These are phyloP conservation scores for Torymus auratus DNA, from an alignment of 2,888 invertebrate genomes.

Conservation along the genomic window DNA sequence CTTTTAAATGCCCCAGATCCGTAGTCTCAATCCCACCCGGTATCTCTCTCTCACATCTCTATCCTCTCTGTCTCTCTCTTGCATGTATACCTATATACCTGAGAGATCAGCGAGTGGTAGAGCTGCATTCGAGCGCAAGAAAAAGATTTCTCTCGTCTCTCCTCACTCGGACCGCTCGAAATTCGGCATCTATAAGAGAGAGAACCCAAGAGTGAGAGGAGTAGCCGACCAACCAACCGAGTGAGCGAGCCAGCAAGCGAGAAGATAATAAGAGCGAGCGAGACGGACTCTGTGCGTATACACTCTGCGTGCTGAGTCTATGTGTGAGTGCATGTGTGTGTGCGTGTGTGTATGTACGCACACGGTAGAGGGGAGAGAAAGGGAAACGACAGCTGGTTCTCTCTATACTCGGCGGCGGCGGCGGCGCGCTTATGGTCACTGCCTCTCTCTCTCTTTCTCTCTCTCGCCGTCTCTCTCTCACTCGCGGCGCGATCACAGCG, in stretches of 20 bases:
- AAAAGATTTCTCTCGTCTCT: too few relatives aligned
- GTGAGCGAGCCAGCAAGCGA: conserved; percentile 9
- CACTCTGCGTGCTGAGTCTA: background rate
- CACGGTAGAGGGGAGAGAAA: conserved; percentile 28
- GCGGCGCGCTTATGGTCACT: conserved; percentile 50
- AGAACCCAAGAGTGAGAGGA: conserved; percentile 1
- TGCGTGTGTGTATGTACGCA: background rate
- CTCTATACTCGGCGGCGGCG: conserved; percentile 1
- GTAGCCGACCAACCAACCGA: background rate
- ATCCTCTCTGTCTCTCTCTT: background rate
- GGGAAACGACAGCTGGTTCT: conserved; percentile 59
- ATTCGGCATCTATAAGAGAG: background rate
- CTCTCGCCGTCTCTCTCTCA: conserved; percentile 10
- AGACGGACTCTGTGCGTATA: conserved; percentile 4
- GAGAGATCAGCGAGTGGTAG: too few relatives aligned
- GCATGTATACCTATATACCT: too few relatives aligned
- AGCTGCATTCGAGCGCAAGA: too few relatives aligned
- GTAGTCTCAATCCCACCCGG: too few relatives aligned
- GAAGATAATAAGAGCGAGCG: conserved; percentile 49
- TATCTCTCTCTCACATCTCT: conserved; percentile 1
- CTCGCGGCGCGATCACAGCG: conserved; percentile 52
- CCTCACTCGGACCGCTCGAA: too few relatives aligned
- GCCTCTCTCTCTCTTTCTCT: conserved; percentile 16
- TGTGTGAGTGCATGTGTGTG: too few relatives aligned
- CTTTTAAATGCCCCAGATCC: too few relatives aligned